A percentile compares a stretch with the other conserved stretches of the same genome.
These are phyloP conservation scores for Bibio marci DNA, from an alignment of 2,888 invertebrate species.

Conservation along the genomic window DNA sequence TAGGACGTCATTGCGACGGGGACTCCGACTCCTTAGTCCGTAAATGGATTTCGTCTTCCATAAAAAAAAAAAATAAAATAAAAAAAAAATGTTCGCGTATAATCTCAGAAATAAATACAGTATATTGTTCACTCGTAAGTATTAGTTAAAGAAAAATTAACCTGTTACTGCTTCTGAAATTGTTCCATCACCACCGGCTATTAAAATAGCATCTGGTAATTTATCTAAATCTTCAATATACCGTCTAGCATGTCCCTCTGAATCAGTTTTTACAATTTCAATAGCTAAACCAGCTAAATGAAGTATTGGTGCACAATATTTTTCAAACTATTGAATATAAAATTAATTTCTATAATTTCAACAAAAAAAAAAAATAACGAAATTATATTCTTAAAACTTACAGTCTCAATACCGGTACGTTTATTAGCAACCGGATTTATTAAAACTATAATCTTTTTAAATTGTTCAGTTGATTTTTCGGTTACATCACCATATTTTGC, in stretches of 20 bases:
- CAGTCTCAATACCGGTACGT: slow-evolving; percentile 38
- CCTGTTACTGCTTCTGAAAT: slow-evolving; percentile 70
- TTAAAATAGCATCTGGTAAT: slow-evolving; percentile 67
- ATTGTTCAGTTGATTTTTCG: slow-evolving; percentile 38
- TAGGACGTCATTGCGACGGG: too few relatives aligned
- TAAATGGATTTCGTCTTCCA: too few relatives aligned
- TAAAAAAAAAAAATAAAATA: neutral
- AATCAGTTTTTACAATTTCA: slow-evolving; percentile 61
- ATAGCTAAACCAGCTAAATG: slow-evolving; percentile 76
- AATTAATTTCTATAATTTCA: too few relatives aligned
- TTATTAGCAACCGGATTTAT: slow-evolving; percentile 82
- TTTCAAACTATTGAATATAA: slow-evolving; percentile 44
- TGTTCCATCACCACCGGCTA: slow-evolving; percentile 93
- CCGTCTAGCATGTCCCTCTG: slow-evolving; percentile 74
- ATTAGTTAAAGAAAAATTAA: too few relatives aligned
- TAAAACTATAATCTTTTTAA: slow-evolving; percentile 67
- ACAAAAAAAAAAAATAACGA: neutral
- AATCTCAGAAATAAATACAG: too few relatives aligned
- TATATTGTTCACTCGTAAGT: too few relatives aligned
- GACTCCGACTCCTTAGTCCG: too few relatives aligned
- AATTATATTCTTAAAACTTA: slow-evolving; percentile 6
- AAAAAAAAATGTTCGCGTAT: neutral
- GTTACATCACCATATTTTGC: slow-evolving; percentile 48
- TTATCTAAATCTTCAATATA: slow-evolving; percentile 57
- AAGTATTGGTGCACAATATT: slow-evolving; percentile 84